phyloP scores from a whole-genome alignment of 2,888 invertebrate genomes.

The Catocala fraxini region DNA sequence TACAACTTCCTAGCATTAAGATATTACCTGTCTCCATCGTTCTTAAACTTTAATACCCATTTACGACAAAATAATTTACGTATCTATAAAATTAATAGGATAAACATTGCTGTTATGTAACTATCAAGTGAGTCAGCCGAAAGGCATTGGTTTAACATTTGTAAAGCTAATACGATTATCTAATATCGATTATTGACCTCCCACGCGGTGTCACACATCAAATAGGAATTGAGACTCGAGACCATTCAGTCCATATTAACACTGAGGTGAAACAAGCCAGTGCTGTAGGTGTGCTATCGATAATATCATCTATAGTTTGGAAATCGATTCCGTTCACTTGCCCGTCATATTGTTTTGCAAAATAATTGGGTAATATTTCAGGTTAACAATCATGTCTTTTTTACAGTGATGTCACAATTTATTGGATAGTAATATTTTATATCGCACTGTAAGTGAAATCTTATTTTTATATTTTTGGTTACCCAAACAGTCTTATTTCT shows the following conservation, averaged over 20 bases:
- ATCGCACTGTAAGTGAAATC: not conserved
- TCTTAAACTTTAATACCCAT: not conserved
- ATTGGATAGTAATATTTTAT: not conserved
- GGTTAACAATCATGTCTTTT: slow-evolving; percentile 14
- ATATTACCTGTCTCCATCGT: too few species aligned
- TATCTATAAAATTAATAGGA: slow-evolving; percentile 25
- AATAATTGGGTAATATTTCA: slow-evolving; percentile 50
- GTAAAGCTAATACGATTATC: slow-evolving; percentile 79
- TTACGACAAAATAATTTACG: slow-evolving; percentile 25
- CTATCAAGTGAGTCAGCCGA: slow-evolving; percentile 70
- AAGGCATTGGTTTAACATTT: slow-evolving; percentile 71
- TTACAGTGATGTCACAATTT: not conserved
- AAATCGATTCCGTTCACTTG: slow-evolving; percentile 61
- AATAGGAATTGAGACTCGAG: slow-evolving; percentile 40
- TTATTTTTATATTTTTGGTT: not conserved
- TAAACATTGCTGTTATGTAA: slow-evolving; percentile 56
- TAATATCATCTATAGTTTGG: slow-evolving; percentile 59
- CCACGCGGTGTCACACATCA: slow-evolving; percentile 75
- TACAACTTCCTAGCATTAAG: too few species aligned
- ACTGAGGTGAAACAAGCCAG: slow-evolving; percentile 52
- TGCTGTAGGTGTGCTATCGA: slow-evolving; percentile 64
- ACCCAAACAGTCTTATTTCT: not conserved
- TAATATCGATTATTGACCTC: slow-evolving; percentile 79
- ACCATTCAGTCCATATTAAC: slow-evolving; percentile 48
- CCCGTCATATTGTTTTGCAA: slow-evolving; percentile 55